Base-by-base conservation (phyloP, 2,888 invertebrate genomes). In the Sphaerophoria taeniata region DNA sequence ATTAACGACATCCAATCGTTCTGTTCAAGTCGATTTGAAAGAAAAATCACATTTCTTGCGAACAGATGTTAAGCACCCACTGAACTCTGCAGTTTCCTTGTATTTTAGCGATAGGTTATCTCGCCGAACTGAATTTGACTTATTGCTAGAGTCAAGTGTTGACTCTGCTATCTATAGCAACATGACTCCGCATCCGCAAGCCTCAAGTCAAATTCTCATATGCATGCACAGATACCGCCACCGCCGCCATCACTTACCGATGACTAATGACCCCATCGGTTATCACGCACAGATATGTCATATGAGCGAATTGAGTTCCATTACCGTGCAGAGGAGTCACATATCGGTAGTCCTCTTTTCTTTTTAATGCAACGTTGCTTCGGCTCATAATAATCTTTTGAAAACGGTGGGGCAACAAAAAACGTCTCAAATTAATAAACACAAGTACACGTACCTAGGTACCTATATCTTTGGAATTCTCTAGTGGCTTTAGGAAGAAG, bases 211-310 rank as follows among this genome's bases (percentile, higher is more conserved):
- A n/a, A 61, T 14, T 31, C n/a, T 12, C 11, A 9, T 9, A 5
- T 36, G 9, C 34, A 56, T 56, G 31, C 24, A 7, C 4, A 1
- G 33, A 3, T 33, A 6, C 58, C 45, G 33, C 74, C 43, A 60
- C 47, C 47, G 36, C 53, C 56, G 39, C 80, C 51, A 63, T 71
- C 73, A 70, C 72, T 73, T 69, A 56, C 49, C 56, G 47, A 77
- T 85, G 85, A 85, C 70, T 72, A 85, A 85, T 81, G 76, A 81
- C 80, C 76, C 76, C 76, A 81, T 85, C 73, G 81, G 73, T 77
- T 85, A 85, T 85, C 85, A 58, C 61, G 65, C 56, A 58, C 34
- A 58, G 78, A 79, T 75, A 84, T 85, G 70, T 72, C 85, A 69
- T 67, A 72, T 34, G 63, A 43, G 75, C 51, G 74, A 67, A 80